Evolutionary conservation across 2,797 vertebrate genomes (phyloP).

Genomic region (Galagoides demidoff): DNA sequence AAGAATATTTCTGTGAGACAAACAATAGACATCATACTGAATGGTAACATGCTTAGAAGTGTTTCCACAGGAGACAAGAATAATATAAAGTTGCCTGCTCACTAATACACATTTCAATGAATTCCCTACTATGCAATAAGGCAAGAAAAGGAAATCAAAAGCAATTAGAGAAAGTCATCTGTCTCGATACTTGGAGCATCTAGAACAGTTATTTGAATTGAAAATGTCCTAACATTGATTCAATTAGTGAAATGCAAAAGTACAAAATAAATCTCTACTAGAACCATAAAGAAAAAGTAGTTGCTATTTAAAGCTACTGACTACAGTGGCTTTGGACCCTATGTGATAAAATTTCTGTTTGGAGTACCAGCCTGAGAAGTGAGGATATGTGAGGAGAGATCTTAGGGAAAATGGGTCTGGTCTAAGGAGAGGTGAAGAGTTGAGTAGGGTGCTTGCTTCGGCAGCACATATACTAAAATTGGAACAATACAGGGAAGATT

Average conservation of each 20-base stretch:
- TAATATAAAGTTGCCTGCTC: not conserved
- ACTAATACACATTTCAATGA: not conserved
- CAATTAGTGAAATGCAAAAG: not conserved
- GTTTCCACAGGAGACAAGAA: not conserved
- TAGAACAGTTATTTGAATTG: not conserved
- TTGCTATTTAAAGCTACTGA: not conserved
- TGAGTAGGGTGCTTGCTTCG: not conserved
- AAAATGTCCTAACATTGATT: not conserved
- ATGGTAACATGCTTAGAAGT: not conserved
- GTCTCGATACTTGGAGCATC: not conserved
- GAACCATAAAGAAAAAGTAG: not conserved
- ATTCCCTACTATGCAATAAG: not conserved
- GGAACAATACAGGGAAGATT: too few species aligned
- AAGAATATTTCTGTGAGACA: not conserved
- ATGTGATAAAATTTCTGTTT: not conserved
- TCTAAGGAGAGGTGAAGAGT: not conserved
- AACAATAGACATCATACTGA: not conserved
- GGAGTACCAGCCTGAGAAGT: not conserved
- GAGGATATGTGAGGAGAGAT: not conserved
- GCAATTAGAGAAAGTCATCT: not conserved
- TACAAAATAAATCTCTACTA: not conserved
- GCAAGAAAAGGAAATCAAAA: conserved; percentile 44
- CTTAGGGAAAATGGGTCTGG: not conserved
- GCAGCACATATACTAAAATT: too few species aligned
- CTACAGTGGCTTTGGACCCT: not conserved